phyloP scores from a whole-genome alignment of 2,888 invertebrate genomes.

The Corbicula japonica region DNA sequence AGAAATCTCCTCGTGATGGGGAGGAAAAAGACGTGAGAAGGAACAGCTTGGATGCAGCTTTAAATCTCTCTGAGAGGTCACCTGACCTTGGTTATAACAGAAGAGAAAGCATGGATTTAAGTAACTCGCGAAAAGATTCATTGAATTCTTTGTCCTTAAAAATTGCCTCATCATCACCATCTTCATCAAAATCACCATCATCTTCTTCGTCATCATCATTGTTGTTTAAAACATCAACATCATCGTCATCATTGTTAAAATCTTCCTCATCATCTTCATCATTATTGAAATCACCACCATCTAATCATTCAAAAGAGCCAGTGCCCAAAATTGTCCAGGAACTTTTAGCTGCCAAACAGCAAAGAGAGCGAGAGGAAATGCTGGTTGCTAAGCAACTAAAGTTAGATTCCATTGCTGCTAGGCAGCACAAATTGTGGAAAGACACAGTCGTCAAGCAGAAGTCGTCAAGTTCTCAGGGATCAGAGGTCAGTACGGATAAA shows the following conservation, averaged over 20 bases:
- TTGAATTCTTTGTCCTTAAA: slow-evolving; percentile 46
- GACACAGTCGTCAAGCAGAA: slow-evolving; percentile 14
- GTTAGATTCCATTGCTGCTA: slow-evolving; percentile 36
- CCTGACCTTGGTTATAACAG: slow-evolving; percentile 20
- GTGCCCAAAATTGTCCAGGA: slow-evolving; percentile 64
- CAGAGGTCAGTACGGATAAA: slow-evolving; percentile 19
- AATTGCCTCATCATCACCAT: slow-evolving; percentile 16
- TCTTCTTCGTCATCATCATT: too few relatives aligned
- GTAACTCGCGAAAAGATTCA: slow-evolving; percentile 42
- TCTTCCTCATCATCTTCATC: slow-evolving; percentile 11
- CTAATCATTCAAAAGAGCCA: slow-evolving; percentile 55
- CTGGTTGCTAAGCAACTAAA: slow-evolving; percentile 49
- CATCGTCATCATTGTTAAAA: too few relatives aligned
- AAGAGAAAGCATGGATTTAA: slow-evolving; percentile 2
- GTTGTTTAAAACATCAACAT: too few relatives aligned
- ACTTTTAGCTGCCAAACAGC: slow-evolving; percentile 61
- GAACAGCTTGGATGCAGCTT: slow-evolving; percentile 45
- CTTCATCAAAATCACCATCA: slow-evolving; percentile 15
- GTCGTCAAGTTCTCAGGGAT: slow-evolving; percentile 38
- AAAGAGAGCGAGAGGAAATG: slow-evolving; percentile 50
- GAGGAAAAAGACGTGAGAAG: slow-evolving; percentile 37
- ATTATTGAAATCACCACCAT: slow-evolving; percentile 2
- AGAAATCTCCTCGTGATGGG: slow-evolving; percentile 50
- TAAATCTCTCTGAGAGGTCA: slow-evolving; percentile 37
- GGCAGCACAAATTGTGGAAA: slow-evolving; percentile 36